Base-by-base conservation (phyloP, 2,797 vertebrate species). In the Coccyzus lansbergi region DNA sequence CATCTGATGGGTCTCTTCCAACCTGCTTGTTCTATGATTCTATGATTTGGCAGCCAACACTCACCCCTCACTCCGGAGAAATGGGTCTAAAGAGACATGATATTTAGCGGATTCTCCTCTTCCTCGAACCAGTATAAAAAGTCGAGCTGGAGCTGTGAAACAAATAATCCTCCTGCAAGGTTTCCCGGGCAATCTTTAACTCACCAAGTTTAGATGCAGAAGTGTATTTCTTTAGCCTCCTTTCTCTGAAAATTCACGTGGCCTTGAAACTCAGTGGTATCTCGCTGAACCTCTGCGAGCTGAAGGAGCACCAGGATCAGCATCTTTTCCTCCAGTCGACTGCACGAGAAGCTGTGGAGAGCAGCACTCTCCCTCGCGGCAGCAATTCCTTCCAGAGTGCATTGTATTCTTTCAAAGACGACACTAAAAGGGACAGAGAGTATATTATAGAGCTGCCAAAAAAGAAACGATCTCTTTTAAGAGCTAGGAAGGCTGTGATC, bases 401-500 rank as follows among this genome's bases (percentile, higher is more conserved):
- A 60, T 83, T 74, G 46, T 72, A 53, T 60, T 75, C 46, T 68
- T 89, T 70, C 53, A 60, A 67, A 38, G 56, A 78, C 10, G 17
- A 76, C 68, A 76, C 44, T 44, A 65, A 79, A 79, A 42, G 33
- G 89, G 62, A 81, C 36, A 55, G 40, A 2, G 60, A 85, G 33
- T 42, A 2, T 34, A 64, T 59, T 64, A 67, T 1, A 89, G 48
- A 81, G 62, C 85, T 92, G 80, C 82, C 82, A n/a, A 68, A 68
- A 86, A 94, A 80, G 83, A 81, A 91, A 40, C 20, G 6, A 85
- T 92, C 80, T 81, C 9, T 86, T 67, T 84, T 52, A 48, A 63
- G 62, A 83, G 29, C 69, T 65, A 68, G 51, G 48, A 86, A 96
- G 94, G 74, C 56, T 75, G 46, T 53, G 63, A 96, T 58, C 69